These are phyloP conservation scores for Umimayanthus chanpuru DNA, from an alignment of 92 coral and sea anemone genomes.

Conservation along the genomic window DNA sequence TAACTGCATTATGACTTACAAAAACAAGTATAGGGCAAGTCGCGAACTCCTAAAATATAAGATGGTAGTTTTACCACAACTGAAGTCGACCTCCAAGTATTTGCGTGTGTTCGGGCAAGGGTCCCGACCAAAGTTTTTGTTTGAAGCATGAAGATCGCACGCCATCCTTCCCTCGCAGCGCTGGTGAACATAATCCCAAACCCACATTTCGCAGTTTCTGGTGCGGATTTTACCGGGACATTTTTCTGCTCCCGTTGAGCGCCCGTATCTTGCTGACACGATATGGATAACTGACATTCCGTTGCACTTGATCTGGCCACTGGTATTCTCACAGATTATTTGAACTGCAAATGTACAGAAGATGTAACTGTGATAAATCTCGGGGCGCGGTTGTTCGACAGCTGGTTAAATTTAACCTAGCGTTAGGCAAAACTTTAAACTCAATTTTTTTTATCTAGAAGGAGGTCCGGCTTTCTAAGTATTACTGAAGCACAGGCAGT, in stretches of 20 bases:
- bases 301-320: not conserved
- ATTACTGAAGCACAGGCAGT: no score
- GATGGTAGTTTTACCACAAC: not conserved
- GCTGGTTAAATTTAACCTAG: no score
- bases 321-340: not conserved
- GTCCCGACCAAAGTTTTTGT: not conserved
- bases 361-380: no score
- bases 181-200: not conserved
- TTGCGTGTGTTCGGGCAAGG: not conserved
- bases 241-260: not conserved
- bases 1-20: no score
- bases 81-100: not conserved
- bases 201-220: not conserved
- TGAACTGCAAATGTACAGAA: no score
- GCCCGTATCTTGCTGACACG: not conserved
- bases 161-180: not conserved
- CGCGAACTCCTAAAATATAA: no score
- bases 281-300: not conserved
- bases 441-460: no score
- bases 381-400: no score
- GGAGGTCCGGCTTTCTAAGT: no score
- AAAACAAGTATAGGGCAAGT: no score
- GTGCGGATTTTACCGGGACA: not conserved
- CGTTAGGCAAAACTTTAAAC: no score
- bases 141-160: not conserved